Evolutionary conservation across 1,140 invertebrate species (phyloP).

Genomic region (Papilio helenus): DNA sequence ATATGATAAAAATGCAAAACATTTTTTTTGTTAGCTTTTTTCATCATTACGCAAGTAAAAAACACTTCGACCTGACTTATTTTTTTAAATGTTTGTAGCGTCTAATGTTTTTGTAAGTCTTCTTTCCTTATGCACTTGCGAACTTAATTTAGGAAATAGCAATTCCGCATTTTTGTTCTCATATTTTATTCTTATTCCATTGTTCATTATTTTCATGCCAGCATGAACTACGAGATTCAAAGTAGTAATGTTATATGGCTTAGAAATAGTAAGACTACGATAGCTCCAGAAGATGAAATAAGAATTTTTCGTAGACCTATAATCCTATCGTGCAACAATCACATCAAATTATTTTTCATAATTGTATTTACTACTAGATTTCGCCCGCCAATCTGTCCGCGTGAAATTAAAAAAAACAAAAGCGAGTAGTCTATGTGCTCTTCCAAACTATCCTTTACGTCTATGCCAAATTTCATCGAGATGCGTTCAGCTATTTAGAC

Average conservation of each 20-base stretch:
- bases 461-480: too few species aligned
- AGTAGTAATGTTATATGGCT: not conserved
- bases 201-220: not conserved
- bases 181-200: not conserved
- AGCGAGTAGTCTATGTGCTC: too few species aligned
- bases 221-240: not conserved
- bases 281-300: too few species aligned
- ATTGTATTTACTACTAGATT: too few species aligned
- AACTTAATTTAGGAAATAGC: slow-evolving; percentile 17
- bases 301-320: too few species aligned
- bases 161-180: slow-evolving; percentile 10
- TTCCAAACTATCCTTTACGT: too few species aligned
- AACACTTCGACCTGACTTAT: not conserved
- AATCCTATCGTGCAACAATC: too few species aligned
- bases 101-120: slow-evolving; percentile 12
- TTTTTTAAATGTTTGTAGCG: slow-evolving; percentile 26
- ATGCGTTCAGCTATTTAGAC: too few species aligned
- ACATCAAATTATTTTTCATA: too few species aligned
- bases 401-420: too few species aligned
- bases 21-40: slow-evolving; percentile 23
- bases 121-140: slow-evolving; percentile 28
- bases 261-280: not conserved
- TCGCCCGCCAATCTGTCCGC: too few species aligned
- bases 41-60: slow-evolving; percentile 11
- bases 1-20: slow-evolving; percentile 15